Evolutionary conservation across 2,113 vertebrate species (phyloP), one percentile per base, ranked within the genome.

Genomic region (Zonotrichia leucophrys): DNA sequence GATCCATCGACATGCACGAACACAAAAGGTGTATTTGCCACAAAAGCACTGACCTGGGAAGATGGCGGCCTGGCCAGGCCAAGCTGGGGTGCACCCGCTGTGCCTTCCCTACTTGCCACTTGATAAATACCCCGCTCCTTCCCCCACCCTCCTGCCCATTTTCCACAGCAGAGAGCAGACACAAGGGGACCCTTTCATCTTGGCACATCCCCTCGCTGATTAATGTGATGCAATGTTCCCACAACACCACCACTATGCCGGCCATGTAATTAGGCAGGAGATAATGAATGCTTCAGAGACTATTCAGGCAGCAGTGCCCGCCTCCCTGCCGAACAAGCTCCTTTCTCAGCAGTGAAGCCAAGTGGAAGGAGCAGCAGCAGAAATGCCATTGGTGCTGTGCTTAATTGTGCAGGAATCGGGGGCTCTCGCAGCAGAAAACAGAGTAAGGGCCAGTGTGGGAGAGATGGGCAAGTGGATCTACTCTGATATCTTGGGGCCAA

Each of bases 121-220:
- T 96, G 95, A 96, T 96, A 97, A 97, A 97, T 96, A 91, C 91
- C 66, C 92, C 1, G 0, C 68, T 89, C 52, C 55, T 92, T 80
- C 93, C 90, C 94, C 90, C 85, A 41, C 79, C 92, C 85, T 77
- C 44, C 72, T 88, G 92, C 93, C 90, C 87, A 93, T 96, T 97
- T 97, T 97, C 97, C 96, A 96, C 92, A 67, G 95, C 95, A 81
- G 91, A 95, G 96, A 95, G 91, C 95, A 96, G 92, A 84, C 84
- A 97, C 96, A 97, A 97, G 95, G 90, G 86, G 93, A 92, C 87
- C 87, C 96, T 97, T 97, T 97, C 97, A 96, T 97, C 95, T 94
- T 92, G 95, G 94, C 92, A 95, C 91, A 96, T 97, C 96, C 95
- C 82, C 72, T 95, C 94, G 94, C 89, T 95, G 96, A 96, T 92